Conservation (phyloP, 2,113 vertebrate species). For the Rana temporaria region DNA sequence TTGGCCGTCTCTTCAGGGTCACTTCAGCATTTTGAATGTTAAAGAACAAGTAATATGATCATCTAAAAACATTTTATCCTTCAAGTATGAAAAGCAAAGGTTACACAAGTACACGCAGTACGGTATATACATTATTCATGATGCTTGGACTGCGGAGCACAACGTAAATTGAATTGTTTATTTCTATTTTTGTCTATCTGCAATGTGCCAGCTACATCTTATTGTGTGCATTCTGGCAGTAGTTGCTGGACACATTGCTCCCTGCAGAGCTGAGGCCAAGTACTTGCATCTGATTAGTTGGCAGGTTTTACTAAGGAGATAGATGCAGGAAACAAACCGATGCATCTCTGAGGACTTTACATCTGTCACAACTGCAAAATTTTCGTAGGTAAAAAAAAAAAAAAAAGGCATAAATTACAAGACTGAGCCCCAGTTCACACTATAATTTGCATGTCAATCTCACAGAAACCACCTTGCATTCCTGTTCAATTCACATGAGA, state of each 20-base stretch:
- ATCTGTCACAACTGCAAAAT: conserved; percentile 8
- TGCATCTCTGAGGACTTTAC: not conserved
- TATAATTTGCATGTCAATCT: too few relatives aligned
- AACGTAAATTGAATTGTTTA: conserved; percentile 33
- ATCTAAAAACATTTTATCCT: conserved; percentile 1
- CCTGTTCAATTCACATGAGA: too few relatives aligned
- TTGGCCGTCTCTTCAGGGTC: not conserved
- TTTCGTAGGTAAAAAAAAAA: not conserved
- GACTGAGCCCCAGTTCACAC: too few relatives aligned
- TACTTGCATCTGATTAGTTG: conserved; percentile 51
- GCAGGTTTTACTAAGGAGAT: conserved; percentile 13
- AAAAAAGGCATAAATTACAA: too few relatives aligned
- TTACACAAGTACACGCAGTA: conserved; percentile 1
- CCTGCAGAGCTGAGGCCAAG: conserved; percentile 40
- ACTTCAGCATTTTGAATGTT: not conserved
- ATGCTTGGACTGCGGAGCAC: conserved; percentile 16
- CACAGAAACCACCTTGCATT: too few relatives aligned
- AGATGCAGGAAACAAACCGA: conserved; percentile 3
- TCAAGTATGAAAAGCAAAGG: conserved; percentile 13
- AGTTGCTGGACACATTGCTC: conserved; percentile 31
- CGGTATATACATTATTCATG: conserved; percentile 18
- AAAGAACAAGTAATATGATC: not conserved
- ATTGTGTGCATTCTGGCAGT: conserved; percentile 28
- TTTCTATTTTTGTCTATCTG: conserved; percentile 18
- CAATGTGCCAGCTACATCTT: conserved; percentile 36